Base-by-base conservation (phyloP, 2,797 vertebrate genomes). In the Dipus sagitta region DNA sequence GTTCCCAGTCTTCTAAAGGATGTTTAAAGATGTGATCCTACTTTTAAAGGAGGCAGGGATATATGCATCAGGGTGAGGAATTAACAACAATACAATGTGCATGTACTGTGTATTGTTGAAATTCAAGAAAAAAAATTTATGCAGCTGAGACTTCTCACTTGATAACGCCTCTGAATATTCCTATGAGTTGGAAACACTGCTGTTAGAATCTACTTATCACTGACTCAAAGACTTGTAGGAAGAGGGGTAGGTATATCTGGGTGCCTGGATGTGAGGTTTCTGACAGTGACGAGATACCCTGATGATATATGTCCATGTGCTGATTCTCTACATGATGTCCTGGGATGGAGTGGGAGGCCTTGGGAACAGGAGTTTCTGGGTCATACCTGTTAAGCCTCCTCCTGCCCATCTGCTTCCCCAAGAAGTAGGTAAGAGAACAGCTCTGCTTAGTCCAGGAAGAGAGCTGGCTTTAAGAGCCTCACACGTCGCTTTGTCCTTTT, bases 111-210 rank as follows among this genome's bases (percentile, higher is more conserved):
- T 14, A 34, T 34, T 81, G 6, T 0, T 67, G 32, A 38, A 82
- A 42, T 38, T 78, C 70, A 65, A 17, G 75, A 83, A 52, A 91
- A 95, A 74, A 88, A 65, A 71, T n/a, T 68, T 24, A 23, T 17
- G 5, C 60, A 68, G n/a, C n/a, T 72, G 75, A 52, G 7, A 74
- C 62, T 52, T 18, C 71, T 82, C 18, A 6, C 5, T 14, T 15
- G 77, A n/a, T 76, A 34, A 81, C 13, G 23, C n/a, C 30, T 20
- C 79, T 65, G 15, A 12, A 11, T 42, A 18, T 42, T 77, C 18
- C 34, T 68, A 12, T 28, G 86, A 71, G 15, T n/a, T 79, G 38
- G 3, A 15, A n/a, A 79, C 72, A 7, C 8, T 6, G 5, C 28
- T 60, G 1, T 15, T 6, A 38, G 23, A 38, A 70, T 78, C 17